Evolutionary conservation across 2,113 vertebrate genomes (phyloP).

Genomic region (Ptychochromis oligacanthus): DNA sequence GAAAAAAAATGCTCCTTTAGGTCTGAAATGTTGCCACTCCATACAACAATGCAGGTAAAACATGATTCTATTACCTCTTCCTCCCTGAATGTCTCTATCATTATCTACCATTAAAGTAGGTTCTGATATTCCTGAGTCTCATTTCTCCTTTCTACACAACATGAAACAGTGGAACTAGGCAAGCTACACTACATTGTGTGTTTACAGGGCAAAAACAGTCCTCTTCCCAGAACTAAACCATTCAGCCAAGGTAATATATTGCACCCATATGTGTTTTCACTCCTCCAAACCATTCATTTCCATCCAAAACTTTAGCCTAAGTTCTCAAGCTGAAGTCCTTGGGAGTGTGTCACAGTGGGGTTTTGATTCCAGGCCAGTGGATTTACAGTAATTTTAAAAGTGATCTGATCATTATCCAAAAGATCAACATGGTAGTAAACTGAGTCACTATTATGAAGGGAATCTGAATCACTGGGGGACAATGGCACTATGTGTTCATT

Average conservation of each 20-base stretch:
- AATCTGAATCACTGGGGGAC: slow-evolving; percentile 11
- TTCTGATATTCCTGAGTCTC: slow-evolving; percentile 24
- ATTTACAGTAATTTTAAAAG: slow-evolving; percentile 30
- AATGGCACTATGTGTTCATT: not conserved
- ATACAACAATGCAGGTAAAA: not conserved
- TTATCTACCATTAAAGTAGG: not conserved
- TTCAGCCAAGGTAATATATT: slow-evolving; percentile 52
- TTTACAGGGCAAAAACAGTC: slow-evolving; percentile 23
- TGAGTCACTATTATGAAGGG: slow-evolving; percentile 25
- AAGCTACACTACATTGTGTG: slow-evolving; percentile 18
- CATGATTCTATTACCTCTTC: not conserved
- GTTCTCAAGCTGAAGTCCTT: not conserved
- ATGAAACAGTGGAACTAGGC: slow-evolving; percentile 34
- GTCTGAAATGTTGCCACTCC: not conserved
- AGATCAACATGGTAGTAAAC: not conserved
- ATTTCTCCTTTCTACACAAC: not conserved
- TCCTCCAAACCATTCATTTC: slow-evolving; percentile 25
- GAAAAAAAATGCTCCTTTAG: not conserved
- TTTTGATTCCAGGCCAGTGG: slow-evolving; percentile 18
- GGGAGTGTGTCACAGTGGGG: not conserved
- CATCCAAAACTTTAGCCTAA: slow-evolving; percentile 29
- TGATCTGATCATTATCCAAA: not conserved
- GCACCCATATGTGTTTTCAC: slow-evolving; percentile 28
- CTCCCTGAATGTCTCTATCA: not conserved
- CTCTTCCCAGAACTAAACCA: slow-evolving; percentile 37